Evolutionary conservation across 2,797 vertebrate genomes (phyloP).

Genomic region (Alauda arvensis): DNA sequence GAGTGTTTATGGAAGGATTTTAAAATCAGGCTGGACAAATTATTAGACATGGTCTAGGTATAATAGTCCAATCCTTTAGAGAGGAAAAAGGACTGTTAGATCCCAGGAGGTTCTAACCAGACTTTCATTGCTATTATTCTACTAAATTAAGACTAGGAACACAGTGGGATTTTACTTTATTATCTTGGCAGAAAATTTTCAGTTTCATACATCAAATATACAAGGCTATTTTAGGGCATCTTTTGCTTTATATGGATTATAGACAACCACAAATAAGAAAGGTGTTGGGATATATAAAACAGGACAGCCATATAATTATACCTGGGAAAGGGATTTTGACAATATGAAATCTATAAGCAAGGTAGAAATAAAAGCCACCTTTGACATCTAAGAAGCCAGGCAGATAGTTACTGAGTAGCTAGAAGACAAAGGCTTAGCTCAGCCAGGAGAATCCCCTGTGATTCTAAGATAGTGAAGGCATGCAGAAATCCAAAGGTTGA

Average conservation of each 20-base stretch:
- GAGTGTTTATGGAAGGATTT: neutral
- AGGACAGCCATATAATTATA: no score
- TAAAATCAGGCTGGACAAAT: neutral
- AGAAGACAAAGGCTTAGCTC: no score
- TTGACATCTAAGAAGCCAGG: no score
- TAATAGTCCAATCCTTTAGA: neutral
- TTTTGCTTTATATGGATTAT: neutral
- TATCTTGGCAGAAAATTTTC: neutral
- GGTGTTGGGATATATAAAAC: no score
- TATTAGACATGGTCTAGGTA: neutral
- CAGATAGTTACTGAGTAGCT: no score
- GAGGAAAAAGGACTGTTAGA: neutral
- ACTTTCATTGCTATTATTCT: neutral
- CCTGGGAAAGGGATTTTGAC: no score
- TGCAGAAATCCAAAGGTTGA: no score
- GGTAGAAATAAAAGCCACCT: no score
- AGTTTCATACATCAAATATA: neutral
- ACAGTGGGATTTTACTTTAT: neutral
- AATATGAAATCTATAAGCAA: no score
- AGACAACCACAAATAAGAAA: neutral
- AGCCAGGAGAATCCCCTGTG: no score
- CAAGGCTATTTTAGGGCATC: neutral
- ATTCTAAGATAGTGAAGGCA: no score
- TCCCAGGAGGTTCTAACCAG: neutral
- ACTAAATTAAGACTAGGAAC: constrained; percentile 11